Evolutionary conservation across 2,888 invertebrate species (phyloP), one percentile per base, ranked within the genome.

Genomic region (Lamellibrachia satsuma): DNA sequence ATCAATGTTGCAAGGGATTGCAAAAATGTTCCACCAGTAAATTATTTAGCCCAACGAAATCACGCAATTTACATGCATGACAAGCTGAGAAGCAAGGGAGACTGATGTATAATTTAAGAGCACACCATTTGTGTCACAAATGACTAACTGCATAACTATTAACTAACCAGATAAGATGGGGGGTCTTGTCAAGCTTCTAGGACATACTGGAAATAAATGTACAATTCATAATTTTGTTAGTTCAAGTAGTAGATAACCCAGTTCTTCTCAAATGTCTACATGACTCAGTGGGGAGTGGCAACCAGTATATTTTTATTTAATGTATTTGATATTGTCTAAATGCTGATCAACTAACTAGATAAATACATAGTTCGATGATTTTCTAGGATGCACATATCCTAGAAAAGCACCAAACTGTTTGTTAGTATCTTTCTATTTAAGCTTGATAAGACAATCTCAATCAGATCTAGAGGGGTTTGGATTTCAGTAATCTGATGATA

Each of bases 11-110:
- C 22, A 75, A 9, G 15, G 75, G 75, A 75, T n/a, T n/a, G 22
- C 75, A 75, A 75, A 75, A 75, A 22, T 15, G 6, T 39, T 39
- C 39, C 39, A 39, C 39, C 39, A 39, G 39, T 75, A 75, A 75
- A 75, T 75, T 75, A 75, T 75, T 75, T 75, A 75, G 75, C 22
- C 22, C 22, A 4, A 6, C 6, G 75, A 75, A 75, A 75, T 75
- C 75, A 75, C 75, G 22, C 75, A 75, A 75, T 22, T 75, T 75
- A 75, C 75, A 75, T 75, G 75, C 75, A 75, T 75, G 75, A 75
- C 22, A 22, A 75, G n/a, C 75, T 75, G 75, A 6, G 22, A 22
- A 39, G 39, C 39, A 39, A 39, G 39, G 15, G 4, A 22, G 75
- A 75, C 75, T n/a, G 6, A 75, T 75, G 75, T n/a, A 75, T 75